Evolutionary conservation across 2,113 vertebrate genomes (phyloP).

Genomic region (Antechinus flavipes): DNA sequence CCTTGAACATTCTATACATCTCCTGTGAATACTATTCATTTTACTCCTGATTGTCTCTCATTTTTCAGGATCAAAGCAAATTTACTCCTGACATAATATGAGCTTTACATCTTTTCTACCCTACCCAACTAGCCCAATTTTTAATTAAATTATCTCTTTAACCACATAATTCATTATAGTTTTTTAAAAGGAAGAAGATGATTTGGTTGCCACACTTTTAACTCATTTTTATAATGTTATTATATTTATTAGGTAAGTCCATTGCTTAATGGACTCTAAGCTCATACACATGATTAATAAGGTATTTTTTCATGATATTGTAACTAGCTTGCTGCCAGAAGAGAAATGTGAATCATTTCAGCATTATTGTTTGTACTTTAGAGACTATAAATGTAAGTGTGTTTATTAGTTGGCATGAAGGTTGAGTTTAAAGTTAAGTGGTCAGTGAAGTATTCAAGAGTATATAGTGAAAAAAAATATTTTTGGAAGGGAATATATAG

Average conservation of each 20-base stretch:
- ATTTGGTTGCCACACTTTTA: neutral
- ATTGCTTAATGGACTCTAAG: neutral
- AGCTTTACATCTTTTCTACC: neutral
- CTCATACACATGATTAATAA: slow-evolving; percentile 8
- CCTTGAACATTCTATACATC: neutral
- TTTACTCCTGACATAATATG: neutral
- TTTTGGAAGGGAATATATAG: neutral
- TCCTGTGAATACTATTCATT: neutral
- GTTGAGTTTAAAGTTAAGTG: neutral
- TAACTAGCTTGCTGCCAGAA: neutral
- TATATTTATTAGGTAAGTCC: slow-evolving; percentile 10
- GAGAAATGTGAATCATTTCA: neutral
- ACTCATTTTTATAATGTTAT: neutral
- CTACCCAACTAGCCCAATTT: neutral
- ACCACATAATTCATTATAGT: neutral
- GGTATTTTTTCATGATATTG: neutral
- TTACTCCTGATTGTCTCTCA: neutral
- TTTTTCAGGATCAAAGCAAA: neutral
- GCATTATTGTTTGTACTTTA: neutral
- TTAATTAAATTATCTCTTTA: slow-evolving; percentile 8
- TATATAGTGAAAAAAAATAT: neutral
- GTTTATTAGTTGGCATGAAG: neutral
- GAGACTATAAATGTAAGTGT: neutral
- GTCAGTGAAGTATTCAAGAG: slow-evolving; percentile 9
- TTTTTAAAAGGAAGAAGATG: neutral